Evolutionary conservation across 23 tunicate genomes (phyloP).

Genomic region (Botrylloides violaceus): DNA sequence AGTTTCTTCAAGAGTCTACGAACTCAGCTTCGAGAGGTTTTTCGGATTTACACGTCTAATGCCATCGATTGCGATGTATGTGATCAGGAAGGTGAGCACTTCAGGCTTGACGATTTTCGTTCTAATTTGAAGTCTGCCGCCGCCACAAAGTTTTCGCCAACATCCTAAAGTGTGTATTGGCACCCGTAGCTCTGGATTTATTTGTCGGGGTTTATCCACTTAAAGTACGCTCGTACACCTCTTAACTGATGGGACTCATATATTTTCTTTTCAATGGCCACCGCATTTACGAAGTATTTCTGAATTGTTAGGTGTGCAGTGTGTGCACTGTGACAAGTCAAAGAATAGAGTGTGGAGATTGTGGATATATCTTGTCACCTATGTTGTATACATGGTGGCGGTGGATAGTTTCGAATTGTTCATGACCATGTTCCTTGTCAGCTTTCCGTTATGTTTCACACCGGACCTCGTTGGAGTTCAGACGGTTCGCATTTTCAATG

Average conservation of each 20-base stretch:
- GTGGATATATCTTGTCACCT: background rate
- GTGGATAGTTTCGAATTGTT: background rate
- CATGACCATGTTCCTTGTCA: background rate
- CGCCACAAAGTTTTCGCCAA: too few species aligned
- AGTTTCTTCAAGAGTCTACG: background rate
- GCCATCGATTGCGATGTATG: background rate
- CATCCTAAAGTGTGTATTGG: too few species aligned
- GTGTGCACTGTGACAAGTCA: background rate
- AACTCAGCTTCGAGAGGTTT: background rate
- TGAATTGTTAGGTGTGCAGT: background rate
- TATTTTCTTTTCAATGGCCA: too few species aligned
- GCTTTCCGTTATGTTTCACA: background rate
- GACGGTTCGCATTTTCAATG: background rate
- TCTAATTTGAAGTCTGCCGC: too few species aligned
- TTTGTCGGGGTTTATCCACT: too few species aligned
- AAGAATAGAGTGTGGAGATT: slow-evolving; percentile 9
- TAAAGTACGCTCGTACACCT: too few species aligned
- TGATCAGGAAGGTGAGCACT: background rate
- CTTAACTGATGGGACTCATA: too few species aligned
- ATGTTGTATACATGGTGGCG: background rate
- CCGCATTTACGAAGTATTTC: too few species aligned
- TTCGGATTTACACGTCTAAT: background rate
- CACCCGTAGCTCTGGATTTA: too few species aligned
- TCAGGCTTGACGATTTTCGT: too few species aligned
- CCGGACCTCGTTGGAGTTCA: background rate